Evolutionary conservation across 2,888 invertebrate genomes (phyloP), one percentile per base, ranked within the genome.

Genomic region (Hydriomena furcata): DNA sequence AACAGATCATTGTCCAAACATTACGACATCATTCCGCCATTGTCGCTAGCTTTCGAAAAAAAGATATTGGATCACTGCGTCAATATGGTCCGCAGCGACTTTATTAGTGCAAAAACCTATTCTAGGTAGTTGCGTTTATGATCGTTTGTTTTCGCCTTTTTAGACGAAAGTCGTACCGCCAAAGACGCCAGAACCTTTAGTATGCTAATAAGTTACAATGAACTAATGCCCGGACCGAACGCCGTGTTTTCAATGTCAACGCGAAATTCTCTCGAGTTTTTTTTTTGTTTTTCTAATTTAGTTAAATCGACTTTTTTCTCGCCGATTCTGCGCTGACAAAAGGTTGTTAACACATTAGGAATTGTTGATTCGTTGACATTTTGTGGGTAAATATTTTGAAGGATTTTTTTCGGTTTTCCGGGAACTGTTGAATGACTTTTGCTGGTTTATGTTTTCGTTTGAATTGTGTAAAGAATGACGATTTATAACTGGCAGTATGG

Each of bases 181-280:
- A 71, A 69, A 73, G 75, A 60, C 71, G 74, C 62, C 25, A 65
- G 67, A 68, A 73, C 83, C 82, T 84, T 89, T 86, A 80, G 77
- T 78, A 89, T 88, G 86, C 77, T 79, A 89, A 88, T 86, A 76
- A 63, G 84, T 82, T 80, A 79, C 87, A 81, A 76, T 78, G 86
- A 86, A 87, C 84, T 76, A 73, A 63, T 70, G 78, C 61, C 75
- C 73, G 72, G 75, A 69, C 78, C 72, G 71, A 62, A 52, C 63
- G 71, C 78, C 71, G 63, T 81, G 82, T 76, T 72, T 56, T 73
- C 73, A 82, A 79, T 75, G 79, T 79, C 76, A 73, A 66, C 73
- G 71, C 71, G 68, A 74, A 76, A 80, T 75, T 70, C 66, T 65
- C 65, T 36, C 60, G 58, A 50, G n/a, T n/a, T n/a, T n/a, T 17